phyloP scores from a whole-genome alignment of 2,797 vertebrate species.

The Tamandua tetradactyla region DNA sequence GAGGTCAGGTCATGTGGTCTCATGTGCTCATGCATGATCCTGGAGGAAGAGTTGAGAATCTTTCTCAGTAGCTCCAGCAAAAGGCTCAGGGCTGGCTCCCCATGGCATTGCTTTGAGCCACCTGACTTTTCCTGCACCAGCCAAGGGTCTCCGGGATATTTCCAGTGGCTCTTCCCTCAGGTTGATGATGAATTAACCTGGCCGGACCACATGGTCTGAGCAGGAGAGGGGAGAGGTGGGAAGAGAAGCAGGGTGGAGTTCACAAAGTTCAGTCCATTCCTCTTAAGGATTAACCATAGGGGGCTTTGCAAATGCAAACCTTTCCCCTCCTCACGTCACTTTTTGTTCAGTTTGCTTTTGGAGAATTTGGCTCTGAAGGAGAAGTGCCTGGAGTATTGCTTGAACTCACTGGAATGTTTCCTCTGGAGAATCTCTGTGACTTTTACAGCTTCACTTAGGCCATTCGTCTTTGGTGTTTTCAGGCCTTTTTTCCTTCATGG shows the following conservation, averaged over 20 bases:
- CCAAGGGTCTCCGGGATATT: not conserved
- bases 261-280: not conserved
- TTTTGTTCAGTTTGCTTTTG: rapidly evolving
- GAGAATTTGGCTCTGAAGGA: not conserved
- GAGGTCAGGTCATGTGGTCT: not conserved
- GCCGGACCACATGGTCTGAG: not conserved
- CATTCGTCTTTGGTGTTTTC: not conserved
- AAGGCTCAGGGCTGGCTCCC: not conserved
- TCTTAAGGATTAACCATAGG: rapidly evolving
- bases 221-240: not conserved
- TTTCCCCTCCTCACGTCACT: not conserved
- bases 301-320: rapidly evolving
- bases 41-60: not conserved
- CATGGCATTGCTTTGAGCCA: not conserved
- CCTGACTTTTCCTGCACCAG: rapidly evolving
- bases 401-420: rapidly evolving
- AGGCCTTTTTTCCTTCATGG: not conserved
- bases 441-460: no score
- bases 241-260: rapidly evolving
- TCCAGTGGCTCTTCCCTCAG: not conserved
- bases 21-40: no score
- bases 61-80: not conserved
- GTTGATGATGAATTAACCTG: not conserved
- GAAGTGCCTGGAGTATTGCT: not conserved
- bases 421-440: no score